A percentile compares a stretch with the other conserved stretches of the same genome.
These are phyloP conservation scores for Sthenelais limicola DNA, from an alignment of 2,888 invertebrate species.

Conservation along the genomic window DNA sequence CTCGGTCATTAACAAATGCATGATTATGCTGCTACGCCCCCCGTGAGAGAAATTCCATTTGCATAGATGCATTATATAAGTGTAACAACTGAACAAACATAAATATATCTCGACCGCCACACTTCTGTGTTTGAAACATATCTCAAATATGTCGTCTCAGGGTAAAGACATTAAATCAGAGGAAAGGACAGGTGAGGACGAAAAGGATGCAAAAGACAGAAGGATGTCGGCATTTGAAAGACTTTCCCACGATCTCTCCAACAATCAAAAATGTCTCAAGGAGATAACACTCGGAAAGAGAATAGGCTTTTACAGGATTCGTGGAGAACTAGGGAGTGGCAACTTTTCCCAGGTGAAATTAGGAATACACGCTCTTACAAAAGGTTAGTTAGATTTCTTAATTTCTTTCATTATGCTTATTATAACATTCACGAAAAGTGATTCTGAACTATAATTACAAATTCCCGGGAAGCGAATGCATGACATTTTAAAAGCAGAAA, in stretches of 20 bases:
- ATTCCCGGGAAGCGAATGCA: too few species aligned
- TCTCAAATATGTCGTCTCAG: background rate
- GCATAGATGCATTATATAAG: too few species aligned
- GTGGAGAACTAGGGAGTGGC: conserved; percentile 83
- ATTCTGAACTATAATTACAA: too few species aligned
- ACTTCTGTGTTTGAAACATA: too few species aligned
- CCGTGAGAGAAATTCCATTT: too few species aligned
- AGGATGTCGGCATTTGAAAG: conserved; percentile 64
- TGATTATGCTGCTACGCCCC: too few species aligned
- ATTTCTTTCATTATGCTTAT: too few species aligned
- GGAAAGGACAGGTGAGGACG: background rate
- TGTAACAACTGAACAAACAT: too few species aligned
- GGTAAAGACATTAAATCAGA: background rate
- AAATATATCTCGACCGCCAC: too few species aligned
- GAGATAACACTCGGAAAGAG: conserved; percentile 81
- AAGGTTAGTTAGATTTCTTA: conserved; percentile 78
- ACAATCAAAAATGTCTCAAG: conserved; percentile 72
- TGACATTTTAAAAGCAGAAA: too few species aligned
- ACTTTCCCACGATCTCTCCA: conserved; percentile 63
- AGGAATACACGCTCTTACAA: conserved; percentile 82
- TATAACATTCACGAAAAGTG: background rate
- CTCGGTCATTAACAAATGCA: too few species aligned
- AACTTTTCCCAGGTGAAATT: conserved; percentile 87
- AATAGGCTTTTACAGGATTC: conserved; percentile 83
- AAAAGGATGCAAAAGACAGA: conserved; percentile 29